These are phyloP conservation scores for Pachycephus smyrnensis DNA, from an alignment of 2,888 invertebrate species.

Conservation along the genomic window DNA sequence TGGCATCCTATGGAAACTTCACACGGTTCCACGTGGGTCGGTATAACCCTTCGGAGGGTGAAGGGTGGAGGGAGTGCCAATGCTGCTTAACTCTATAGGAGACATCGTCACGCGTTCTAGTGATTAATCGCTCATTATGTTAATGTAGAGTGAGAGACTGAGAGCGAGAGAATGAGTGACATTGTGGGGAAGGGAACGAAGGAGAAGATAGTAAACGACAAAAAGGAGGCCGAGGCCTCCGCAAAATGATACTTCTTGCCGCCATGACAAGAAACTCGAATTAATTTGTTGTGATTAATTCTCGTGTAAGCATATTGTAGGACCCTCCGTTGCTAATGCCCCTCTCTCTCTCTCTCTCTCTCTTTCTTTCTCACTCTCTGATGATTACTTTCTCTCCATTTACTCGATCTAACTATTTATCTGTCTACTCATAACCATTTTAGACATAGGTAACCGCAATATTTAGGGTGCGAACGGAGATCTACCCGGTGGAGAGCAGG, in stretches of 20 bases:
- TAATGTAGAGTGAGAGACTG: conserved; percentile 31
- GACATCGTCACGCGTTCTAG: conserved; percentile 26
- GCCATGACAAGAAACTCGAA: conserved; percentile 17
- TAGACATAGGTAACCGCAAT: not conserved
- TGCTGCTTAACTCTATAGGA: conserved; percentile 7
- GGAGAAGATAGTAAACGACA: conserved; percentile 4
- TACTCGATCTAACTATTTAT: not conserved
- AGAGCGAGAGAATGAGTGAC: not conserved
- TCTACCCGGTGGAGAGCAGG: not conserved
- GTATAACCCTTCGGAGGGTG: not conserved
- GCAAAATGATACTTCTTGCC: conserved; percentile 9
- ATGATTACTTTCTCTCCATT: not conserved
- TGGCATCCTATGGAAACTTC: not conserved
- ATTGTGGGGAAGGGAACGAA: conserved; percentile 14
- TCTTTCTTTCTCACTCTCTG: not conserved
- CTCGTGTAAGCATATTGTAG: conserved; percentile 20
- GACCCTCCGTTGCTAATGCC: not conserved
- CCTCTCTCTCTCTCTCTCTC: not conserved
- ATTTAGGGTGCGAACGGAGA: not conserved
- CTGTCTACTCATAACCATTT: not conserved
- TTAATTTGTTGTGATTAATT: conserved; percentile 31
- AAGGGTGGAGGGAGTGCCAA: not conserved
- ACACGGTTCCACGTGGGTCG: not conserved
- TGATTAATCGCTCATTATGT: conserved; percentile 51
- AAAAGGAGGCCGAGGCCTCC: not conserved